Base-by-base conservation (phyloP, 2,888 invertebrate species). In the Gastracanthus pulcherrimus region DNA sequence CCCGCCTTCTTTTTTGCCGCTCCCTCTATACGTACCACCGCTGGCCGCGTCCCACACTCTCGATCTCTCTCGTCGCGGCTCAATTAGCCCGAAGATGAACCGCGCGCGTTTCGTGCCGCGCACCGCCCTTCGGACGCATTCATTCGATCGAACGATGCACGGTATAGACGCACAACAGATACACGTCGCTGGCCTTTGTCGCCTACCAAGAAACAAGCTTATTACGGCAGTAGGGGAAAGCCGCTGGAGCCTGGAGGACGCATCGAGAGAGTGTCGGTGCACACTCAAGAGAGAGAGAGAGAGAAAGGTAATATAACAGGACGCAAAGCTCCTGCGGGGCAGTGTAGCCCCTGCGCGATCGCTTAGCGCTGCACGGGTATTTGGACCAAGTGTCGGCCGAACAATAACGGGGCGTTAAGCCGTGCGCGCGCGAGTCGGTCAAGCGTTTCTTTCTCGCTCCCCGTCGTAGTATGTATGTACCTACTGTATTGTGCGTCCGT, bases 361-460 rank as follows among this genome's bases (percentile, higher is more conserved):
- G n/a, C n/a, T n/a, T n/a, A n/a, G n/a, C 38, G 23, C 2, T 11
- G 55, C 2, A 31, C 29, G 41, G 36, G 29, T 74, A 51, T 74
- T 72, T 66, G 26, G 34, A 45, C 48, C 34, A 34, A 51, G 38
- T 70, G 48, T 51, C n/a, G 58, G 26, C 26, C 45, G 76, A 72
- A 81, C 77, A 81, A 81, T 81, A 62, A 67, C 72, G 70, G 72
- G 45, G 72, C 60, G 77, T 74, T 77, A 74, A 81, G 81, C 67
- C 41, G 75, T 38, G 36, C 64, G 55, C 19, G 29, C 67, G 62
- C 13, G 77, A 74, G 23, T 77, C 72, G 77, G 77, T 81, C 81
- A 81, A 76, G 72, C 76, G 77, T 34, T 41, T 13, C 31, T 51
- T 51, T 45, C 48, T n/a, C 29, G 11, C n/a, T n/a, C n/a, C 7